These are phyloP conservation scores for Eretmochelys imbricata DNA, from an alignment of 2,113 vertebrate genomes.

Conservation along the genomic window DNA sequence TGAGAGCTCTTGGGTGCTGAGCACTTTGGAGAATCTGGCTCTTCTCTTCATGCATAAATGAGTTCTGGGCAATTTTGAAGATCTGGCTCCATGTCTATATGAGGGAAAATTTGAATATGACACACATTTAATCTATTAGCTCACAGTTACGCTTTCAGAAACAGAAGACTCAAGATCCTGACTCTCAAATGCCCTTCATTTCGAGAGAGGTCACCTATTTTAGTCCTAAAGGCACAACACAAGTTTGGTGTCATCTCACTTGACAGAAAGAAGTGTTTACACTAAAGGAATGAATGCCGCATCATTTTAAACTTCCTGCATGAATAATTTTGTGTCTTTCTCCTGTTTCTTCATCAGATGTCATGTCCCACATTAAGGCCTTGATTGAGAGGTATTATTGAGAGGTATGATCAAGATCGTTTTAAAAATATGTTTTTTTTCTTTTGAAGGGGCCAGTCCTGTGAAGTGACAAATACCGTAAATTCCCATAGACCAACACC, in stretches of 20 bases:
- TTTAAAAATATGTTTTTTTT: background rate
- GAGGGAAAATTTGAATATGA: background rate
- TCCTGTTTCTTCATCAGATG: slow-evolving; percentile 28
- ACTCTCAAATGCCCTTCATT: background rate
- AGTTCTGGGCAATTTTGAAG: background rate
- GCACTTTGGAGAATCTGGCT: background rate
- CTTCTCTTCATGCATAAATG: background rate
- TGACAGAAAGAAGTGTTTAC: slow-evolving; percentile 27
- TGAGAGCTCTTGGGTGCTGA: background rate
- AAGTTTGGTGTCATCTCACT: background rate
- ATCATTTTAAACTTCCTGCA: slow-evolving; percentile 33
- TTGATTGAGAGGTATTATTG: background rate
- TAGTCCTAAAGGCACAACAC: background rate
- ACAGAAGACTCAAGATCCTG: background rate
- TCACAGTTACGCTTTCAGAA: background rate
- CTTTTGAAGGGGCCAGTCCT: background rate
- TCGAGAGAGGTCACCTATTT: background rate
- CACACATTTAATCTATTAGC: background rate
- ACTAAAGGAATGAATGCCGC: background rate
- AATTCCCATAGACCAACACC: background rate
- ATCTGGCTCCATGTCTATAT: background rate
- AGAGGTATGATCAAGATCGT: background rate
- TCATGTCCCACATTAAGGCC: background rate
- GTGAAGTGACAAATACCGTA: background rate
- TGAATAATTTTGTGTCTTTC: slow-evolving; percentile 23